phyloP scores from a whole-genome alignment of 2,797 vertebrate genomes.

The Sebastes matsubarae region DNA sequence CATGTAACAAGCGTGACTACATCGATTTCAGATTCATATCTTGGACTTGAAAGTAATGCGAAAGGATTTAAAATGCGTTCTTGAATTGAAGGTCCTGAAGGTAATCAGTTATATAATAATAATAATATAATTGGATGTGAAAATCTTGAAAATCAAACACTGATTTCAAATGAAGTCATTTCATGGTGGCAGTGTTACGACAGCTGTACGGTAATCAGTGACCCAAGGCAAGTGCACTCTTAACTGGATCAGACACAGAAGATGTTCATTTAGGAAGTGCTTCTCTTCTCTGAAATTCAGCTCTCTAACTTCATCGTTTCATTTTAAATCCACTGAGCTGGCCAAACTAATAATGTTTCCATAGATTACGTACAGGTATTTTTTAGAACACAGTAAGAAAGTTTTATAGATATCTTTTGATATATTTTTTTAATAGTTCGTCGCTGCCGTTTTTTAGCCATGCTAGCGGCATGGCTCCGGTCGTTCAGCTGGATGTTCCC shows the following conservation, averaged over 20 bases:
- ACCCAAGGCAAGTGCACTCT: slow-evolving; percentile 2
- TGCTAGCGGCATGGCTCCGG: no score
- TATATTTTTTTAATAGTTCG: not conserved
- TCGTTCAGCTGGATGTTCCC: not conserved
- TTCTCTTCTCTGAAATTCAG: slow-evolving; percentile 1
- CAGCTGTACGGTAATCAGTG: not conserved
- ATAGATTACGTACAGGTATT: not conserved
- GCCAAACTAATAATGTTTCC: not conserved
- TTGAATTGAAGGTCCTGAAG: not conserved
- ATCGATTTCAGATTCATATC: not conserved
- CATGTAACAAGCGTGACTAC: not conserved
- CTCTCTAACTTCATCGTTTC: not conserved
- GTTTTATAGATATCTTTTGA: not conserved
- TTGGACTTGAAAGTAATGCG: not conserved
- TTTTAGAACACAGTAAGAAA: not conserved
- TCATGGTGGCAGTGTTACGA: slow-evolving; percentile 1
- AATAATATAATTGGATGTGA: slow-evolving; percentile 11
- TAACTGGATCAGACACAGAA: slow-evolving; percentile 11
- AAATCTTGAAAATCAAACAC: slow-evolving; percentile 14
- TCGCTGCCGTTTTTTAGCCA: no score
- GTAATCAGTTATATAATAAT: not conserved
- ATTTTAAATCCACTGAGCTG: not conserved
- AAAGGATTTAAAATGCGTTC: not conserved
- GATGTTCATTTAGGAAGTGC: not conserved
- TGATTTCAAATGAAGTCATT: slow-evolving; percentile 31